Evolutionary conservation across 1,140 invertebrate species (phyloP).

Genomic region (Drosophila kikkawai): DNA sequence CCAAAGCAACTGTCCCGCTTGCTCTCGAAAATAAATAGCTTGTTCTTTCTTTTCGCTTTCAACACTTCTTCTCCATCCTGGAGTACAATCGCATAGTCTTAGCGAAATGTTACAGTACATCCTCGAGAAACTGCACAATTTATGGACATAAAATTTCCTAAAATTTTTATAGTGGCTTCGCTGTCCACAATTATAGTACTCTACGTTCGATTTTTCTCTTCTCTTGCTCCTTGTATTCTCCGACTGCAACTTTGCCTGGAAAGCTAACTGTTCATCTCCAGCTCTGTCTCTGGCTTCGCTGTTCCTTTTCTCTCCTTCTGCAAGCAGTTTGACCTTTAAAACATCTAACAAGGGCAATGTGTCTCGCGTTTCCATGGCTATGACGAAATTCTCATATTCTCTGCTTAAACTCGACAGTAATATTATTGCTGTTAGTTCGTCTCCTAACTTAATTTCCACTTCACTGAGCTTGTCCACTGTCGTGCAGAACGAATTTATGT

Average conservation of each 20-base stretch:
- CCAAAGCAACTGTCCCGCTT: background rate
- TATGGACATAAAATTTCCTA: background rate
- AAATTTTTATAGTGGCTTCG: background rate
- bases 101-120: background rate
- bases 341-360: background rate
- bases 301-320: too few relatives aligned
- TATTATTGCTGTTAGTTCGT: background rate
- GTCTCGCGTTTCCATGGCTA: constrained; percentile 2
- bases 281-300: background rate
- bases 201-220: background rate
- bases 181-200: constrained; percentile 1
- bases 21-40: background rate
- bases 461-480: background rate
- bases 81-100: background rate
- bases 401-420: background rate
- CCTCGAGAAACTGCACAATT: constrained; percentile 2
- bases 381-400: background rate
- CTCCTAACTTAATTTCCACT: background rate
- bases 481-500: background rate
- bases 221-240: background rate
- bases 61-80: background rate
- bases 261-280: background rate
- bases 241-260: background rate
- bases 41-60: background rate
- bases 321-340: background rate